These are phyloP conservation scores for Numenius arquata DNA, from an alignment of 2,113 vertebrate species.

Conservation along the genomic window DNA sequence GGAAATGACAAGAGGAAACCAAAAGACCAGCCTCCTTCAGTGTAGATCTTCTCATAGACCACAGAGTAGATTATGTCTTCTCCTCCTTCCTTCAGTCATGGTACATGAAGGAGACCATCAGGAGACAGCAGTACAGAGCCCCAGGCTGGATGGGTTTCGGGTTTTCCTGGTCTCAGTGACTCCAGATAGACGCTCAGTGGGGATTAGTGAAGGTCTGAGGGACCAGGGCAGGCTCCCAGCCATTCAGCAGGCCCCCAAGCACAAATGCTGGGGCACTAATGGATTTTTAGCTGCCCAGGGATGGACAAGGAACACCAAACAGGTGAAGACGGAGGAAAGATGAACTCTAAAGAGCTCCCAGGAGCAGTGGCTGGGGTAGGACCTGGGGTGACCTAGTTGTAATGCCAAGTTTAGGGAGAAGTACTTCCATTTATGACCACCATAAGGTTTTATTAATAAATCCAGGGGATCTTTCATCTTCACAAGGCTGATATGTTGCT, in stretches of 20 bases:
- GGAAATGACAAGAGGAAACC: not conserved
- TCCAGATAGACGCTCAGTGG: not conserved
- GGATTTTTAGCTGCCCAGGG: not conserved
- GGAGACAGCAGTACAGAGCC: not conserved
- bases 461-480: not conserved
- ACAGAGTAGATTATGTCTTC: not conserved
- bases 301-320: not conserved
- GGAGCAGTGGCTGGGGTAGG: not conserved
- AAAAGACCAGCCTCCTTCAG: not conserved
- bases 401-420: not conserved
- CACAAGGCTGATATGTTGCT: not conserved
- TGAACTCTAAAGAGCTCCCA: not conserved
- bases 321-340: not conserved
- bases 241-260: fast-evolving
- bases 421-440: not conserved
- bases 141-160: not conserved
- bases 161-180: not conserved
- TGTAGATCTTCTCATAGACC: not conserved
- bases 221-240: not conserved
- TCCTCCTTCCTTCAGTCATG: not conserved
- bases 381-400: not conserved
- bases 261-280: fast-evolving
- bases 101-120: not conserved
- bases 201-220: not conserved
- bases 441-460: not conserved